Conservation (phyloP, 2,888 invertebrate species). For the Eupithecia subumbrata region DNA sequence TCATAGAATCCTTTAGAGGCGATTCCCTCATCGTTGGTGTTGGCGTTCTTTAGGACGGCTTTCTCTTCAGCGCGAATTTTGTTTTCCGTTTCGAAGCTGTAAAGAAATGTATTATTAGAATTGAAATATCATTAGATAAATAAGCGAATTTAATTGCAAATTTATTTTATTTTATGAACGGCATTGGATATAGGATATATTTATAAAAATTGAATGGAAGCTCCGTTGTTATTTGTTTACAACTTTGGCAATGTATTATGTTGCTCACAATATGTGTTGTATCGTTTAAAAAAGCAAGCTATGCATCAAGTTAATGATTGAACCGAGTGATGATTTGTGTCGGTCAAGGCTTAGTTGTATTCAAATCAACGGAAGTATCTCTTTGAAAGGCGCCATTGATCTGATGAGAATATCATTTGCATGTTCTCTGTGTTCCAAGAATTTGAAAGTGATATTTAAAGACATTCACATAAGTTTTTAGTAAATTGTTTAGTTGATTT, state of each 20-base stretch:
- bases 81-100: slow-evolving; percentile 82
- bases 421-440: neutral
- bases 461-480: neutral
- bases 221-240: neutral
- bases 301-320: slow-evolving; percentile 3
- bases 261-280: neutral
- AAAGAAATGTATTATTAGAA: slow-evolving; percentile 38
- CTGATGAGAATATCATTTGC: slow-evolving; percentile 1
- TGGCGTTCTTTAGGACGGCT: slow-evolving; percentile 78
- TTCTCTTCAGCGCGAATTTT: slow-evolving; percentile 82
- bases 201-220: neutral
- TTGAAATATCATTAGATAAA: neutral
- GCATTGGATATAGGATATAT: neutral
- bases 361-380: slow-evolving; percentile 49
- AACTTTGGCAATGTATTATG: neutral
- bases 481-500: neutral
- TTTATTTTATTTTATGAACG: neutral
- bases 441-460: neutral
- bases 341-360: slow-evolving; percentile 64
- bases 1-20: slow-evolving; percentile 81
- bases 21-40: slow-evolving; percentile 78
- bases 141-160: neutral
- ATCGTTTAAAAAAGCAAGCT: neutral
- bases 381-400: slow-evolving; percentile 18
- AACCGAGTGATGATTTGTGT: slow-evolving; percentile 47